Base-by-base conservation (phyloP, 2,797 vertebrate genomes). In the Antrozous pallidus region DNA sequence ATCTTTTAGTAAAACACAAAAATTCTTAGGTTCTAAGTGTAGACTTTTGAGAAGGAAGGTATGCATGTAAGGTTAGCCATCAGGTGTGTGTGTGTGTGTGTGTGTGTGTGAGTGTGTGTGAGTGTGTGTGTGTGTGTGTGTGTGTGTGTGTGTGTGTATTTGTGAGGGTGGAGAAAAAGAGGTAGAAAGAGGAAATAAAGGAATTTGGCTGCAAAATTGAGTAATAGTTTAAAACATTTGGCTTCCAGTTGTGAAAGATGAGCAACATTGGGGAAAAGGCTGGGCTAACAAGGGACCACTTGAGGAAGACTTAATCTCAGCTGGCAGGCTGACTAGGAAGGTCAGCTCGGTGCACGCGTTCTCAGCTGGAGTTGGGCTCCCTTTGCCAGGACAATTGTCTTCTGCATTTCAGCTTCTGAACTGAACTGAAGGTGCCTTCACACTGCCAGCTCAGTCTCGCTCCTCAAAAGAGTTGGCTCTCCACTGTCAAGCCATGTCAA, bases 281-380 rank as follows among this genome's bases (percentile, higher is more conserved):
- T 91, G 73, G 85, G 96, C 98, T 98, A 98, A 98, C 97, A 97
- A 98, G 98, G 96, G 95, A 95, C 97, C 96, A 94, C 96, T 98
- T 97, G 97, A 97, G 94, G 95, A 88, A 97, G 98, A 93, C 33
- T 97, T 98, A 98, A 98, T 98, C 98, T 98, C 82, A 0, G 7
- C 71, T 98, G 98, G 98, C 98, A 98, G 93, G 97, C 95, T 96
- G 96, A 89, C 17, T 91, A 94, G 96, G 97, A 97, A 98, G 98
- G 98, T 98, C 98, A 98, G 97, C 96, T 96, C 77, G 47, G 98
- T 97, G 98, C 98, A 98, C 45, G 36, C 71, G 84, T 97, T 98
- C 98, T 61, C 98, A 97, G 98, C 98, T 98, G 98, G 98, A 98
- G 97, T n/a, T 51, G 95, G 98, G 96, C 98, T 98, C 96, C 97